Percentiles rank a stretch among this genome's conserved stretches.
phyloP scores from a whole-genome alignment of 2,888 invertebrate species.

The Poecilus cupreus region DNA sequence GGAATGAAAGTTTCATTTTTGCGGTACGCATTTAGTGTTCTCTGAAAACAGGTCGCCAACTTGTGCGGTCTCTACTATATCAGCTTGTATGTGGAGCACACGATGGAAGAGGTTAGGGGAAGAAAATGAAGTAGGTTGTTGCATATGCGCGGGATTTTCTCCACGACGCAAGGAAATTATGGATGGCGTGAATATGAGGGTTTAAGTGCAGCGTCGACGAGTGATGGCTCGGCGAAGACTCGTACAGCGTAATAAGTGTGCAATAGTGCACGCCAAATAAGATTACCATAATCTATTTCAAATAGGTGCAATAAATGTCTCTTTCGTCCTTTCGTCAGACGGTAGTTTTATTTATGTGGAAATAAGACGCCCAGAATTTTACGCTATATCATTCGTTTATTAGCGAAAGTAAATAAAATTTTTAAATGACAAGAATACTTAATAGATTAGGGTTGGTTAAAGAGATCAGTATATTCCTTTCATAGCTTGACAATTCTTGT shows the following conservation, averaged over 20 bases:
- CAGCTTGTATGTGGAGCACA: too few relatives aligned
- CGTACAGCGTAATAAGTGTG: conserved; percentile 5
- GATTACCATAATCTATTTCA: conserved; percentile 39
- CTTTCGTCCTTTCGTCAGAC: not conserved
- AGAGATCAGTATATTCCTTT: too few relatives aligned
- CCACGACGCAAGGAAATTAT: conserved; percentile 22
- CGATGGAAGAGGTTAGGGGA: too few relatives aligned
- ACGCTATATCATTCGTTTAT: too few relatives aligned
- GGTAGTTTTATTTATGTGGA: not conserved
- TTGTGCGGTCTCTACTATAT: not conserved
- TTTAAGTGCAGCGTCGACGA: conserved; percentile 27
- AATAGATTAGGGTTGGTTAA: too few relatives aligned
- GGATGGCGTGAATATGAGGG: conserved; percentile 37
- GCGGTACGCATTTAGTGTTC: too few relatives aligned
- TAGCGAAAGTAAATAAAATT: too few relatives aligned
- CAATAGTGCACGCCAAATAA: conserved; percentile 17
- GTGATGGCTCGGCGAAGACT: conserved; percentile 1
- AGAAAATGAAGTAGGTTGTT: conserved; percentile 30
- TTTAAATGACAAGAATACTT: too few relatives aligned
- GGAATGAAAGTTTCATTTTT: too few relatives aligned
- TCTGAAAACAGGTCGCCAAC: too few relatives aligned
- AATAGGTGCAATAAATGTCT: conserved; percentile 7
- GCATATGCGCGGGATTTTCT: conserved; percentile 33
- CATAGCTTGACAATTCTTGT: too few relatives aligned
- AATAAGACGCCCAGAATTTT: not conserved